Base-by-base conservation (phyloP, 2,797 vertebrate genomes). In the Euthynnus affinis region DNA sequence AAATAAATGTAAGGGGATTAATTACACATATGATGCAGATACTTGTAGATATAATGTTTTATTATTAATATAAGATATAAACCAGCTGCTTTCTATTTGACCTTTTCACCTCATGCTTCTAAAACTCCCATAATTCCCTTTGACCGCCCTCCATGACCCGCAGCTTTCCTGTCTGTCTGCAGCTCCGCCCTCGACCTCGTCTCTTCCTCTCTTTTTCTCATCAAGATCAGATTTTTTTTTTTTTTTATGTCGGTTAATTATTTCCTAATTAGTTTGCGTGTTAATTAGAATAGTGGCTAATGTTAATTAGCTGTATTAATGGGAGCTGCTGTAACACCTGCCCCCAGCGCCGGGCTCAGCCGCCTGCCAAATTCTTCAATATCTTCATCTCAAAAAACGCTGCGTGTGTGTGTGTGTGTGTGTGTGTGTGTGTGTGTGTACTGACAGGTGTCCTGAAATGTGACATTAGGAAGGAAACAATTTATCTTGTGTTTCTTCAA, bases 221-320 rank as follows among this genome's bases (percentile, higher is more conserved):
- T 87, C 63, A 76, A 66, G 66, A 90, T 81, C 64, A 4, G 52
- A 75, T 32, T 32, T 32, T 69, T 96, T 32, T 32, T 32, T 69
- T 96, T 96, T 58, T 96, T 96, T 94, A 95, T 96, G 96, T 96
- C 93, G 92, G 94, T 96, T 97, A 96, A 98, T 98, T 97, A 97
- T 97, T 98, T 97, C 93, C 96, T 97, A 96, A 98, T 98, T 98
- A 98, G 96, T 97, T 95, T 96, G 96, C 96, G 95, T 98, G 97
- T 98, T 98, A 98, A 99, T 98, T 98, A 97, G 97, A 97, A 96
- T 95, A 95, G 96, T 96, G 96, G 95, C 96, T 97, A 98, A 97
- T 98, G 97, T 97, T 98, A 98, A 99, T 98, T 97, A 98, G 97
- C 96, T 97, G 96, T 96, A 97, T 98, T 97, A 97, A 98, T 97